A percentile compares a stretch with the other conserved stretches of the same genome.
Evolutionary conservation across 2,888 invertebrate genomes (phyloP).

Genomic region (Carcina quercana): DNA sequence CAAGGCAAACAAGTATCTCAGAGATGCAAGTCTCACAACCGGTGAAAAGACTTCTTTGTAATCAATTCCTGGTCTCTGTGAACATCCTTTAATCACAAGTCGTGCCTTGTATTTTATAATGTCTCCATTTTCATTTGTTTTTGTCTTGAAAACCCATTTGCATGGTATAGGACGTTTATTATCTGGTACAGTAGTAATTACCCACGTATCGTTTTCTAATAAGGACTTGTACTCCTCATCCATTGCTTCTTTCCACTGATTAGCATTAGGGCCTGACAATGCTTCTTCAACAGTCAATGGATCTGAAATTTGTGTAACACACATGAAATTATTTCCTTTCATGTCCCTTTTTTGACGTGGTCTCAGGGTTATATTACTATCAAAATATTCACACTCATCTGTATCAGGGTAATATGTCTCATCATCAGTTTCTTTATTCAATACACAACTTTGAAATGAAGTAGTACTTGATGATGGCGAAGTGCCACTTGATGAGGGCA

Average conservation of each 20-base stretch:
- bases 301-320: too few relatives aligned
- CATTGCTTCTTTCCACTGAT: constrained; percentile 20
- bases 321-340: too few relatives aligned
- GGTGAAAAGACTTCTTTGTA: constrained; percentile 14
- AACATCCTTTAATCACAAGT: constrained; percentile 22
- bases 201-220: constrained; percentile 19
- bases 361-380: too few relatives aligned
- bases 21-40: constrained; percentile 10
- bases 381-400: too few relatives aligned
- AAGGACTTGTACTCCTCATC: constrained; percentile 18
- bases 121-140: constrained; percentile 16
- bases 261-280: constrained; percentile 10
- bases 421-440: too few relatives aligned
- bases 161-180: constrained; percentile 16
- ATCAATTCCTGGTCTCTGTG: constrained; percentile 15
- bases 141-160: constrained; percentile 23
- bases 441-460: too few relatives aligned
- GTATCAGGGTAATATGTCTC: too few relatives aligned
- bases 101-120: constrained; percentile 20
- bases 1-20: constrained; percentile 11
- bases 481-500: too few relatives aligned
- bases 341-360: too few relatives aligned
- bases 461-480: too few relatives aligned
- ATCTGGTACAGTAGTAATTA: constrained; percentile 14
- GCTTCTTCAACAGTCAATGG: constrained; percentile 13